Conservation (phyloP, 2,888 invertebrate species). For the Cyrtodaria siliqua region DNA sequence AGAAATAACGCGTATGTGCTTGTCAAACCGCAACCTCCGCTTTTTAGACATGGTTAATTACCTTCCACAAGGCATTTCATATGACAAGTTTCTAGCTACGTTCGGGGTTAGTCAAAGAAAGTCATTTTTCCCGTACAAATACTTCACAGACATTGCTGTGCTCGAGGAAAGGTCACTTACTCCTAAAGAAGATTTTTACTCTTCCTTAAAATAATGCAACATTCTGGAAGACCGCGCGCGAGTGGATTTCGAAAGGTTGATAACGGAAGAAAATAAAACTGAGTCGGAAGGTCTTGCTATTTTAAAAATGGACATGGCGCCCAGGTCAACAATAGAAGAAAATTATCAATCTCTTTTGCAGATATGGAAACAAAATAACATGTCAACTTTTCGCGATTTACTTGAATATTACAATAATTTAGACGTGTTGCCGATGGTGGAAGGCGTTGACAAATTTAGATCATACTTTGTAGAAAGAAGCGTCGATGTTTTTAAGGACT, state of each 20-base stretch:
- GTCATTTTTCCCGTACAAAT: conserved; percentile 18
- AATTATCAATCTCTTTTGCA: not conserved
- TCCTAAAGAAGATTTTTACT: conserved; percentile 9
- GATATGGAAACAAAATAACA: conserved; percentile 5
- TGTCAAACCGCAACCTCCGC: conserved; percentile 2
- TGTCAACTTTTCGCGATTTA: conserved; percentile 9
- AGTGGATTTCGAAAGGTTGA: not conserved
- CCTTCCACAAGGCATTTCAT: conserved; percentile 9
- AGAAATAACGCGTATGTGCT: conserved; percentile 10
- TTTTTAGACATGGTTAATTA: conserved; percentile 20
- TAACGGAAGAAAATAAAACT: conserved; percentile 7
- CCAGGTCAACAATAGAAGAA: not conserved
- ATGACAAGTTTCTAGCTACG: conserved; percentile 7
- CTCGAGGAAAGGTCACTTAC: conserved; percentile 9
- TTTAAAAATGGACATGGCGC: not conserved
- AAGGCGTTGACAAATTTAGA: conserved; percentile 6
- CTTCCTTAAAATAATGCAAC: conserved; percentile 4
- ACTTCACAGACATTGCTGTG: conserved; percentile 6
- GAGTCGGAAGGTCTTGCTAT: not conserved
- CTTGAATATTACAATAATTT: conserved; percentile 13
- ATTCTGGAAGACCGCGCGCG: not conserved
- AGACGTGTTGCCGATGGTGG: conserved; percentile 6
- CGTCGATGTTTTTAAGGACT: conserved; percentile 15
- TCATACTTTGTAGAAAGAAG: not conserved
- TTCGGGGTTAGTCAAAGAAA: not conserved